Evolutionary conservation across 2,888 invertebrate genomes (phyloP), one percentile per base, ranked within the genome.

Genomic region (Saturnia japonica): DNA sequence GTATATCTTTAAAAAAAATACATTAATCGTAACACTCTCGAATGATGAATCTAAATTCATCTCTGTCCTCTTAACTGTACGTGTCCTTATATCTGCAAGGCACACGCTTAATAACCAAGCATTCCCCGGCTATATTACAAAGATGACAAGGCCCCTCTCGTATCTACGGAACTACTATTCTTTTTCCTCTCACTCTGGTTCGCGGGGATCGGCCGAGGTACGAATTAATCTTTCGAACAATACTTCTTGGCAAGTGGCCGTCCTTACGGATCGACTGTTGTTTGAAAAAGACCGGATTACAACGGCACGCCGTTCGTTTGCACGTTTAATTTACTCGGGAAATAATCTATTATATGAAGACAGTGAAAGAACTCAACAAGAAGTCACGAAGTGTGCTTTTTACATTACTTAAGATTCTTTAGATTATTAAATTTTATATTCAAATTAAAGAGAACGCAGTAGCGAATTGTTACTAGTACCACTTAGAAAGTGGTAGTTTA

Each of bases 151-250:
- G 68, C 69, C 70, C 62, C 40, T 68, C 34, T 40, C 60, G 40
- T 51, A 57, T 71, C 47, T 70, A 34, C 22, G 8, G 6, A 42
- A 57, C 22, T 68, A 28, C 45, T 68, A 43, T 68, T 68, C 34
- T 70, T 70, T 70, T 43, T 57, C 67, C 42, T 47, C 69, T 64
- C 28, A 25, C 57, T 28, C 57, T 16, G 28, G 57, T 25, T 60
- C 57, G 57, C 28, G 12, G 25, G 14, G 25, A 60, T 60, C 64
- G 19, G 64, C 73, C 76, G 77, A 76, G 82, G 86, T 84, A 85
- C 85, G 85, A 89, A 91, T 91, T 90, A 91, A 89, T 90, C 88
- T 89, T 86, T 70, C 76, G 82, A 82, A 87, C 89, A 87, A 88
- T 85, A 77, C 82, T 70, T 71, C 72, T 72, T 76, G 78, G 84